Evolutionary conservation across 2,888 invertebrate genomes (phyloP).

Genomic region (Psylliodes chrysocephalus): DNA sequence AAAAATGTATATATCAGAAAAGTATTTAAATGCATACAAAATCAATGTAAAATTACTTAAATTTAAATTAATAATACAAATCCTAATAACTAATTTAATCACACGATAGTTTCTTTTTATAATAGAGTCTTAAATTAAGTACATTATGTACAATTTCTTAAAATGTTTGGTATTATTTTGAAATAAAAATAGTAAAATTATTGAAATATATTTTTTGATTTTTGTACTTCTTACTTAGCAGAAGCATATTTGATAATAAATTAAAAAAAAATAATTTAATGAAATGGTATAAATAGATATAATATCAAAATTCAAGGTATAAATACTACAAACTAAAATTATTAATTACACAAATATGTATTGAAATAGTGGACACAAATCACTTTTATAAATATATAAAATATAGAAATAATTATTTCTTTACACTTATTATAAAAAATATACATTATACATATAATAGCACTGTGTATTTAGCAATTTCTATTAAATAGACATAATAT

Average conservation of each 20-base stretch:
- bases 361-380: neutral
- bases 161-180: too few relatives aligned
- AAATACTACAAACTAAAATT: conserved; percentile 1
- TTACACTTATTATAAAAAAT: conserved; percentile 9
- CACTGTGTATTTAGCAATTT: neutral
- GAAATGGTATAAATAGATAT: too few relatives aligned
- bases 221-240: too few relatives aligned
- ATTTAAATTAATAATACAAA: conserved; percentile 36
- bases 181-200: too few relatives aligned
- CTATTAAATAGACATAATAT: too few relatives aligned
- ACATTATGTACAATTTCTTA: conserved; percentile 37
- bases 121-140: conserved; percentile 43
- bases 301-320: conserved; percentile 7
- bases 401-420: conserved; percentile 2
- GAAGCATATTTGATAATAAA: too few relatives aligned
- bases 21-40: conserved; percentile 39
- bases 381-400: conserved; percentile 5
- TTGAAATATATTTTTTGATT: too few relatives aligned
- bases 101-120: conserved; percentile 44
- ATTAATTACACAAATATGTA: neutral
- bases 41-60: conserved; percentile 46
- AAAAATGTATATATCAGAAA: conserved; percentile 48
- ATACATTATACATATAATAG: conserved; percentile 11
- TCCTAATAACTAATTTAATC: conserved; percentile 41
- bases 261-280: too few relatives aligned